Conservation (phyloP, 2,113 vertebrate species). For the Oxyruncus cristatus region DNA sequence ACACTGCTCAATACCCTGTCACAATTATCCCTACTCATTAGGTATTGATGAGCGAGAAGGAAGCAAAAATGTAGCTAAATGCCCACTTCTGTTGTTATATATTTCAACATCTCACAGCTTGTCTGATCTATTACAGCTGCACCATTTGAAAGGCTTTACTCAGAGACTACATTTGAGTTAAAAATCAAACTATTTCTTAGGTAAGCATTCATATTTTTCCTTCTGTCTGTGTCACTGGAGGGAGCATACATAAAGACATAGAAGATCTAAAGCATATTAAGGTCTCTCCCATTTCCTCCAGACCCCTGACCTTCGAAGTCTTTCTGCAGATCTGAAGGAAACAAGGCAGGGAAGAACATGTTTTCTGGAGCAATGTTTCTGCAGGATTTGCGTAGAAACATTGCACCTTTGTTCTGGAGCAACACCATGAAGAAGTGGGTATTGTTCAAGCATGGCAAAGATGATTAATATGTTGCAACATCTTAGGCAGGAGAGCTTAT, state of each 20-base stretch:
- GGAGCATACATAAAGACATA: neutral
- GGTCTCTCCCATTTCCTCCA: neutral
- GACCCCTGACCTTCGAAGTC: neutral
- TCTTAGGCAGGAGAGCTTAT: neutral
- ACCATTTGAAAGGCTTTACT: neutral
- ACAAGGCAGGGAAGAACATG: neutral
- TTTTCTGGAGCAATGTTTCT: neutral
- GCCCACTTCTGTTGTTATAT: neutral
- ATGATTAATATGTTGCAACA: neutral
- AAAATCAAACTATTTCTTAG: neutral
- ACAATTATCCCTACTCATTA: neutral
- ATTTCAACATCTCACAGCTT: neutral
- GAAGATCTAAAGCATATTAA: neutral
- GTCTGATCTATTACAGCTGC: neutral
- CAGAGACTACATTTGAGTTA: neutral
- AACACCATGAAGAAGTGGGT: neutral
- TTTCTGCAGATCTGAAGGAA: neutral
- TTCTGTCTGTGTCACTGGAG: neutral
- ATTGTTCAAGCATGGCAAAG: neutral
- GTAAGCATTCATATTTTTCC: neutral
- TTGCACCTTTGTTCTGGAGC: neutral
- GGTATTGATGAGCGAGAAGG: neutral
- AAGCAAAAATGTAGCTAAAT: neutral
- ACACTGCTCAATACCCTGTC: neutral
- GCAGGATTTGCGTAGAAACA: neutral